A percentile compares a stretch with the other conserved stretches of the same genome.
Conservation (phyloP, 2,888 invertebrate species). For the Calliphora vomitoria region DNA sequence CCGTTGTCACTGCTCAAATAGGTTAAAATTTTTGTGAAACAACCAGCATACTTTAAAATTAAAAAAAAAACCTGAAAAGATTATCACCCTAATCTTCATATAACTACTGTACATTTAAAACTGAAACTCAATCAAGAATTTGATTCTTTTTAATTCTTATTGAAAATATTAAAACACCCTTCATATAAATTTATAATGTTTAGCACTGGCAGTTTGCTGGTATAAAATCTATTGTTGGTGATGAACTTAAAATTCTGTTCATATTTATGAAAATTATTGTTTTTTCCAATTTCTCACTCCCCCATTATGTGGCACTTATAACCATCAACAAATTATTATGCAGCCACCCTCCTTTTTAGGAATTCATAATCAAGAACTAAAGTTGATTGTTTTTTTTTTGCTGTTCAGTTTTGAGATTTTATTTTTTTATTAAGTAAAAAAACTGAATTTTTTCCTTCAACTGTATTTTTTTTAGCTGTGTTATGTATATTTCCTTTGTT, state of each 20-base stretch:
- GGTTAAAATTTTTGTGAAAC: no score
- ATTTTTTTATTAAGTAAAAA: neutral
- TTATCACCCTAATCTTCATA: no score
- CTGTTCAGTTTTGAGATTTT: neutral
- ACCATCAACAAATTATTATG: neutral
- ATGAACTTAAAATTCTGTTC: slow-evolving; percentile 33
- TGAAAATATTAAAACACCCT: neutral
- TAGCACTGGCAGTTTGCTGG: neutral
- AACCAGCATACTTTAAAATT: no score
- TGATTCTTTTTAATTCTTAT: no score
- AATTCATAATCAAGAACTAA: slow-evolving; percentile 10
- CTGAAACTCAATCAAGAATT: no score
- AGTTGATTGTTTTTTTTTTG: neutral
- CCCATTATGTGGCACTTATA: neutral
- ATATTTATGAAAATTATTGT: slow-evolving; percentile 25
- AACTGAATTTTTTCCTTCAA: neutral
- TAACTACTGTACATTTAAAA: no score
- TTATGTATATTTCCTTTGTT: no score
- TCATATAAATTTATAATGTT: neutral
- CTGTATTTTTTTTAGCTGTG: no score
- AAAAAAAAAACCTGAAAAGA: no score
- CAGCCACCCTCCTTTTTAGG: slow-evolving; percentile 4
- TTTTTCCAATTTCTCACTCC: neutral
- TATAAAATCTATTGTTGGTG: neutral
- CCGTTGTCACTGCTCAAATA: no score